phyloP scores from a whole-genome alignment of 2,797 vertebrate species.

The Amblyraja radiata region DNA sequence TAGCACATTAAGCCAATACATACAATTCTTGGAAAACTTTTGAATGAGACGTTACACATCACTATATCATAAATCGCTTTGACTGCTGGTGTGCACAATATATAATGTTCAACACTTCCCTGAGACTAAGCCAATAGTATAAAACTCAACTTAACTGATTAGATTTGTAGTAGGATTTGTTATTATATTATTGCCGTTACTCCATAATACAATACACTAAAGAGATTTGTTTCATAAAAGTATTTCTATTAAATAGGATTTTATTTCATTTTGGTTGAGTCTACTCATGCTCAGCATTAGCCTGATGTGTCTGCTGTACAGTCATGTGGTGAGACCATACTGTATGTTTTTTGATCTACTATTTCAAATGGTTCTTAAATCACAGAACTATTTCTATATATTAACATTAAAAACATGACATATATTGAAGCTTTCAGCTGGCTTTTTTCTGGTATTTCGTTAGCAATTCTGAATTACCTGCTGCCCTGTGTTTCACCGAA shows the following conservation, averaged over 20 bases:
- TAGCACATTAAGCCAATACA: not conserved
- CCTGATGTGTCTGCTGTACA: not conserved
- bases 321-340: not conserved
- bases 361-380: slow-evolving; percentile 34
- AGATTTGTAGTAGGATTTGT: slow-evolving; percentile 13
- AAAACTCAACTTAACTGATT: not conserved
- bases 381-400: not conserved
- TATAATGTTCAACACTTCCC: not conserved
- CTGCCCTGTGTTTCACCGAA: no score
- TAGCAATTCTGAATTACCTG: slow-evolving; percentile 21
- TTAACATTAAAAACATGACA: slow-evolving; percentile 19
- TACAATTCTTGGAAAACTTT: not conserved
- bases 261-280: not conserved
- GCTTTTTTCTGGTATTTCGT: not conserved
- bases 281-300: not conserved
- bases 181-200: not conserved
- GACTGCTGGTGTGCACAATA: not conserved
- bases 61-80: slow-evolving; percentile 1
- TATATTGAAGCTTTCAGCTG: slow-evolving; percentile 30
- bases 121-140: not conserved
- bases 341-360: slow-evolving; percentile 24
- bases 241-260: not conserved
- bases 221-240: not conserved
- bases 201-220: not conserved
- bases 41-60: not conserved